Evolutionary conservation across 2,888 invertebrate genomes (phyloP).

Genomic region (Gnatocerus cornutus): DNA sequence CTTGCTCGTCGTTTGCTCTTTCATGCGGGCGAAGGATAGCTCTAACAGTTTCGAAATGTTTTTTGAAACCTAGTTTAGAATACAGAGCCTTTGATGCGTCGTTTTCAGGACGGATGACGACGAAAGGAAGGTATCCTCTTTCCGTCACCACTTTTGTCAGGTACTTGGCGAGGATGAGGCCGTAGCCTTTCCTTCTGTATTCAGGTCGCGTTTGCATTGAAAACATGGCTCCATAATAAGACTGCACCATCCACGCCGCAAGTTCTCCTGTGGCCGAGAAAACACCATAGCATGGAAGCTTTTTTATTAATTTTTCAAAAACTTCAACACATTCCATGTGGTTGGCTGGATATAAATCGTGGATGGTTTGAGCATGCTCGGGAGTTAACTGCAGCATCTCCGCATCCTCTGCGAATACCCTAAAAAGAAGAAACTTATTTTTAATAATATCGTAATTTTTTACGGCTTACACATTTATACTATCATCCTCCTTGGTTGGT

Average conservation of each 20-base stretch:
- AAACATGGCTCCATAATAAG: slow-evolving; percentile 93
- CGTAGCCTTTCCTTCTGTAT: slow-evolving; percentile 74
- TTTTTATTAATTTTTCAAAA: slow-evolving; percentile 85
- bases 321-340: slow-evolving; percentile 90
- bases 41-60: slow-evolving; percentile 85
- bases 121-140: slow-evolving; percentile 85
- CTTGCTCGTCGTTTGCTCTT: slow-evolving; percentile 64
- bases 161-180: slow-evolving; percentile 81
- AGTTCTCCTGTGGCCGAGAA: slow-evolving; percentile 82
- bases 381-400: slow-evolving; percentile 84
- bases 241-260: slow-evolving; percentile 94
- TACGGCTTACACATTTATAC: slow-evolving; percentile 75
- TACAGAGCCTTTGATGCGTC: slow-evolving; percentile 89
- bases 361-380: slow-evolving; percentile 87
- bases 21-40: slow-evolving; percentile 81
- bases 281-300: slow-evolving; percentile 87
- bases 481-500: slow-evolving; percentile 72
- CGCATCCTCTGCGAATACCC: slow-evolving; percentile 75
- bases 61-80: slow-evolving; percentile 87
- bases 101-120: slow-evolving; percentile 90
- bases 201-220: slow-evolving; percentile 86
- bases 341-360: slow-evolving; percentile 90
- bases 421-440: slow-evolving; percentile 46
- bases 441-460: not conserved
- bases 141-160: slow-evolving; percentile 71